Percentiles rank a stretch among this genome's conserved stretches.
Evolutionary conservation across 1,140 invertebrate genomes (phyloP).

Genomic region (Acromyrmex charruanus): DNA sequence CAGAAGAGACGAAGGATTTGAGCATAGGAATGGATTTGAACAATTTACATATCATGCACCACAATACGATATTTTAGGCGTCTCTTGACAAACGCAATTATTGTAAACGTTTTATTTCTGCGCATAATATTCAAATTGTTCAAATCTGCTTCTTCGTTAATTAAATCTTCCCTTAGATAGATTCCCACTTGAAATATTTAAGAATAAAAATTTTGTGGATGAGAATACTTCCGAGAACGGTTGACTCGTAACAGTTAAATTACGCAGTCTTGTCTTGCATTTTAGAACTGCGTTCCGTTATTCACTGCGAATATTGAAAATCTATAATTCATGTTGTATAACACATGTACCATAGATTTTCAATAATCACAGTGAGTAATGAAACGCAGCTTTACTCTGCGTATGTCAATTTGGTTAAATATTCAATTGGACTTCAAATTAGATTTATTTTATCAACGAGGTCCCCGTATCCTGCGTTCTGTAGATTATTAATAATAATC

Average conservation of each 20-base stretch:
- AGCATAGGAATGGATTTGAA: slow-evolving; percentile 15
- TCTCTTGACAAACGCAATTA: background rate
- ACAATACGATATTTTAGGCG: slow-evolving; percentile 8
- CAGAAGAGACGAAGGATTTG: background rate
- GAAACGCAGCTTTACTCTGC: too few species aligned
- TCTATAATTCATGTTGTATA: too few species aligned
- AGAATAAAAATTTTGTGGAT: background rate
- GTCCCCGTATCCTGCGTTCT: background rate
- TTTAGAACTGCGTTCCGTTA: background rate
- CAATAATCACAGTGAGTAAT: too few species aligned
- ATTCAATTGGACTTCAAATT: background rate
- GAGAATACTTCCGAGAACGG: background rate
- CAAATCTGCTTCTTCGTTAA: slow-evolving; percentile 3
- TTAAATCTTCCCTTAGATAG: slow-evolving; percentile 8
- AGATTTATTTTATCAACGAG: background rate
- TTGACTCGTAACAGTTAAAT: background rate
- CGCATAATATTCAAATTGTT: slow-evolving; percentile 15
- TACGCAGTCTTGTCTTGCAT: background rate
- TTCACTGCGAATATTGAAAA: too few species aligned
- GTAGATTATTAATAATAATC: slow-evolving; percentile 10
- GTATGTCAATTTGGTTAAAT: background rate
- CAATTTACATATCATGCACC: slow-evolving; percentile 11
- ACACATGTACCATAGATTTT: too few species aligned
- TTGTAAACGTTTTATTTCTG: background rate
- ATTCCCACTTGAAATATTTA: background rate